phyloP scores from a whole-genome alignment of 1,140 invertebrate species.

The Leptopilina clavipes region DNA sequence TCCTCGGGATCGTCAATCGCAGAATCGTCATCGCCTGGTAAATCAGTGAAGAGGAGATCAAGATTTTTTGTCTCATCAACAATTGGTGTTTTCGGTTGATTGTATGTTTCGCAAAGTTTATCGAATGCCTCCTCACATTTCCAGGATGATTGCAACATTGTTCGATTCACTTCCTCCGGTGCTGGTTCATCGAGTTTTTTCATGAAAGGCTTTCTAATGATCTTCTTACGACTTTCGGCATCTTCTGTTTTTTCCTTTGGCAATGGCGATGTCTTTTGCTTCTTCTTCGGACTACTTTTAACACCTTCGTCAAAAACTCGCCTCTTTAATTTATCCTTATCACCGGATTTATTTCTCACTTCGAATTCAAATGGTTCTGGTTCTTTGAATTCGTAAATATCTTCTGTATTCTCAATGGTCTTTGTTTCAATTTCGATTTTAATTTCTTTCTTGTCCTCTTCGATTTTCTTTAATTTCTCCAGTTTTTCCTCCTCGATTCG shows the following conservation, averaged over 20 bases:
- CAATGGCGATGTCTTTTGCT: conserved; percentile 56
- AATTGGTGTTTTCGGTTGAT: conserved; percentile 47
- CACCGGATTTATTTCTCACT: conserved; percentile 75
- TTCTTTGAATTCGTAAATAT: conserved; percentile 92
- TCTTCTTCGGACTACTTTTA: conserved; percentile 69
- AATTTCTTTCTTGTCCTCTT: conserved; percentile 38
- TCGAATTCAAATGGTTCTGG: conserved; percentile 90
- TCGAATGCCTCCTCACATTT: conserved; percentile 74
- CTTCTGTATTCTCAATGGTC: conserved; percentile 75
- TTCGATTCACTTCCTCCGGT: conserved; percentile 32
- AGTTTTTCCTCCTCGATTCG: neutral
- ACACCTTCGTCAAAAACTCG: conserved; percentile 68
- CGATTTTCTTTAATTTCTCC: neutral
- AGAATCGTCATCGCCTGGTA: conserved; percentile 55
- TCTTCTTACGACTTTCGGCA: conserved; percentile 54
- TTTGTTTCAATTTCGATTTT: conserved; percentile 61
- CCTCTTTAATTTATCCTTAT: conserved; percentile 71
- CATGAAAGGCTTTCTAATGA: conserved; percentile 54
- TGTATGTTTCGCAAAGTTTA: conserved; percentile 73
- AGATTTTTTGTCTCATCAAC: conserved; percentile 50
- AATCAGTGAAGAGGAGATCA: conserved; percentile 66
- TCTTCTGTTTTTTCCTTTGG: conserved; percentile 68
- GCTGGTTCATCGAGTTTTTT: conserved; percentile 61
- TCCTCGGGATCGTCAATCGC: conserved; percentile 74
- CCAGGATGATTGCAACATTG: neutral